Base-by-base conservation (phyloP, 2,888 invertebrate genomes). In the Galerucella nymphaeae region DNA sequence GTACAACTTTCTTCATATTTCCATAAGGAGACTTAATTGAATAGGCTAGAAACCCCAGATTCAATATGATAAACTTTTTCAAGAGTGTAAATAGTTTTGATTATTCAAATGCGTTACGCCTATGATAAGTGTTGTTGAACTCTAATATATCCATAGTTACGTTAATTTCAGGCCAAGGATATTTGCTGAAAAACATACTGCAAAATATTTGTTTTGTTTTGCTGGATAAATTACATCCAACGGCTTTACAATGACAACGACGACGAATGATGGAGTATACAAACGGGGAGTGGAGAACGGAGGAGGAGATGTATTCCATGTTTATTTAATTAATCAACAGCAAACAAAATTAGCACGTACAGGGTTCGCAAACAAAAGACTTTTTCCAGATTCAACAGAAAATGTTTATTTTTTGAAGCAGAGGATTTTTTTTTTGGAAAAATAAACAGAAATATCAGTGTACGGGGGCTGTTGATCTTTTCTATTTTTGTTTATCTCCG, bases 131-230 rank as follows among this genome's bases (percentile, higher is more conserved):
- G 76, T 73, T 76, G 71, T 73, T 76, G 76, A 76, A 76, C 74
- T 71, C 73, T 71, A 73, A 73, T 70, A 64, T 73, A 73, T 69
- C 69, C 72, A 66, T 73, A 61, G 66, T 72, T 72, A 74, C 71
- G 66, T 74, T 70, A 73, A 76, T 76, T 77, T 76, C 70, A 73
- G 73, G 73, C 72, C 74, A 76, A 76, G 76, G 76, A 76, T 76
- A 38, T 67, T 64, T 64, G 62, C 70, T 68, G 72, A 70, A 66
- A 72, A 72, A 70, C 68, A 73, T 48, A 58, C 50, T 70, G 66
- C 64, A 73, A 70, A 73, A 58, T 57, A 67, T 73, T 73, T 73
- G 73, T 67, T 73, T 70, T 70, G 73, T 73, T 73, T 73, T 53
- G 70, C 66, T 66, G 55, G 57, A 59, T 70, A 66, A 70, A 71